Evolutionary conservation across 2,113 vertebrate species (phyloP), one percentile per base, ranked within the genome.

Genomic region (Tursiops truncatus): DNA sequence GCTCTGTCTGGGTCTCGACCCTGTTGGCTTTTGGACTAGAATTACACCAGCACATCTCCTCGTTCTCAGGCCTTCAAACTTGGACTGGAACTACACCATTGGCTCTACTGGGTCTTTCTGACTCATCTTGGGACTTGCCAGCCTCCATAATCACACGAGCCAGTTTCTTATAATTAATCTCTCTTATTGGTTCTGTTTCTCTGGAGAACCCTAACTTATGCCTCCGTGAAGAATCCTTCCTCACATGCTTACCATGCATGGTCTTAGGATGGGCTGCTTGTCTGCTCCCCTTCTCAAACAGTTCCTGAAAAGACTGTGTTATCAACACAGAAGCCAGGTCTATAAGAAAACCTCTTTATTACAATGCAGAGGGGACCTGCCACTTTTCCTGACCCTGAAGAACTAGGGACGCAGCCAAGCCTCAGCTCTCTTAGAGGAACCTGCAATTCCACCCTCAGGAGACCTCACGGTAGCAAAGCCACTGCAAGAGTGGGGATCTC

Each of bases 331-430:
- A 23, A 84, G 70, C 73, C 28, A 31, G 47, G 81, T 9, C 95
- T 65, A 44, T 7, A 14, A 95, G 14, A 3, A 90, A 95, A 36
- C 15, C 91, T 15, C 36, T 93, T 91, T 63, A 91, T 44, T 12
- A 65, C 1, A 6, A 70, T 0, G 0, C 38, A 47, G 89, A 38
- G 25, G 62, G 81, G 84, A 1, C 31, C 44, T 8, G 1, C 28
- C 83, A 38, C 20, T n/a, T 36, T 74, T 95, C 84, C 44, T 91
- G 88, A 86, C 44, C 67, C 23, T 8, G 25, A 21, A 89, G 5
- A 94, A 36, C 2, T 7, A n/a, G 25, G 3, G 9, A 67, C 65
- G 36, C 38, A 81, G 41, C 70, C 58, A 17, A 65, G 0, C n/a
- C 4, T 73, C 26, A 91, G 53, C 58, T 88, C 70, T 6, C 15